Evolutionary conservation across 2,797 vertebrate genomes (phyloP).

Genomic region (Artibeus jamaicensis): DNA sequence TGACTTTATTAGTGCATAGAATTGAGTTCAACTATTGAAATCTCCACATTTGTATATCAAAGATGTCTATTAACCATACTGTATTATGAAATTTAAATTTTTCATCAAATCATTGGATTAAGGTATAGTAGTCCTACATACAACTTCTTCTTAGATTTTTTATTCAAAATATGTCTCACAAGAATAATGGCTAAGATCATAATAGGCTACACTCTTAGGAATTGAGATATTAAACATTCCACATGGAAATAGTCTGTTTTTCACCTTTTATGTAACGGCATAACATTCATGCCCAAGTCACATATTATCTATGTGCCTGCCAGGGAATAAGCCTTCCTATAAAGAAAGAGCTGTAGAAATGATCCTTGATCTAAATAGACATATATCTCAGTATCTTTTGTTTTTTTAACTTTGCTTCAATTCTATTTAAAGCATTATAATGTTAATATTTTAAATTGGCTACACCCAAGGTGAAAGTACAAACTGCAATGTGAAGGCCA

Average conservation of each 20-base stretch:
- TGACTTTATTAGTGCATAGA: neutral
- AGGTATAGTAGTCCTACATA: neutral
- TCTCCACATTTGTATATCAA: neutral
- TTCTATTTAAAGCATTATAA: slow-evolving; percentile 18
- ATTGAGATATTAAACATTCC: neutral
- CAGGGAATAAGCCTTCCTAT: neutral
- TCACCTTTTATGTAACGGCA: neutral
- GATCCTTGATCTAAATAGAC: neutral
- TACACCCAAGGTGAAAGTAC: slow-evolving; percentile 28
- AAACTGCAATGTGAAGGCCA: slow-evolving; percentile 5
- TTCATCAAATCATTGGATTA: neutral
- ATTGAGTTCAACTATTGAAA: neutral
- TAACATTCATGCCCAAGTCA: neutral
- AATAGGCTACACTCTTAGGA: neutral
- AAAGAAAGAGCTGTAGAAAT: neutral
- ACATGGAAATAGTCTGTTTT: neutral
- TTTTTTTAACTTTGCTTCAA: neutral
- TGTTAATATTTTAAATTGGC: slow-evolving; percentile 53
- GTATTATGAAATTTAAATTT: neutral
- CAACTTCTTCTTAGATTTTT: neutral
- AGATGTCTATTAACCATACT: neutral
- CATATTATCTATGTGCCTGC: neutral
- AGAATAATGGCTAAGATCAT: neutral
- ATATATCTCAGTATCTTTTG: neutral
- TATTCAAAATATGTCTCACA: neutral